phyloP scores from a whole-genome alignment of 2,113 vertebrate species.

The Symphodus melops region DNA sequence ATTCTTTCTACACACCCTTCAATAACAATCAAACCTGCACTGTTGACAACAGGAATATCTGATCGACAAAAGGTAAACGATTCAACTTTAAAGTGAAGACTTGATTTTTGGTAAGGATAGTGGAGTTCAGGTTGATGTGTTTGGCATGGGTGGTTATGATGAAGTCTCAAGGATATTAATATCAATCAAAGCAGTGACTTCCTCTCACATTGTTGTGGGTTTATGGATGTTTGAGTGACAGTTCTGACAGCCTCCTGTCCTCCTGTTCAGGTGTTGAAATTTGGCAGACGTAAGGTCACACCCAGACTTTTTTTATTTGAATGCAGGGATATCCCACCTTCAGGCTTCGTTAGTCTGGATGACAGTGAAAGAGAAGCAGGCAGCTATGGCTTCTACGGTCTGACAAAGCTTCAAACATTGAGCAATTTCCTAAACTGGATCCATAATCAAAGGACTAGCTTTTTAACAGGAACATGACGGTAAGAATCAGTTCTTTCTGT shows the following conservation, averaged over 20 bases:
- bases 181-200: background rate
- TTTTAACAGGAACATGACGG: conserved; percentile 28
- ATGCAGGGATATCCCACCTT: background rate
- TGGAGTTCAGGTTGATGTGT: background rate
- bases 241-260: background rate
- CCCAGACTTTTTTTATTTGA: background rate
- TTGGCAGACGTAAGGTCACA: background rate
- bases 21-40: background rate
- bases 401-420: background rate
- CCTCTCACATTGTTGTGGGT: background rate
- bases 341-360: background rate
- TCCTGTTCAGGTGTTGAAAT: background rate
- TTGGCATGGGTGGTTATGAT: background rate
- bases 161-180: background rate
- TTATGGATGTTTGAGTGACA: background rate
- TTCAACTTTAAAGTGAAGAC: background rate
- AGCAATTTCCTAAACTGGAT: background rate
- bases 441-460: background rate
- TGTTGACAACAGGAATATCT: background rate
- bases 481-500: conserved; percentile 33
- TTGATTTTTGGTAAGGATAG: background rate
- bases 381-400: background rate
- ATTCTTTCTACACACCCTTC: background rate
- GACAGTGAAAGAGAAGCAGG: conserved; percentile 6
- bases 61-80: background rate